Evolutionary conservation across 2,113 vertebrate species (phyloP).

Genomic region (Anas platyrhynchos): DNA sequence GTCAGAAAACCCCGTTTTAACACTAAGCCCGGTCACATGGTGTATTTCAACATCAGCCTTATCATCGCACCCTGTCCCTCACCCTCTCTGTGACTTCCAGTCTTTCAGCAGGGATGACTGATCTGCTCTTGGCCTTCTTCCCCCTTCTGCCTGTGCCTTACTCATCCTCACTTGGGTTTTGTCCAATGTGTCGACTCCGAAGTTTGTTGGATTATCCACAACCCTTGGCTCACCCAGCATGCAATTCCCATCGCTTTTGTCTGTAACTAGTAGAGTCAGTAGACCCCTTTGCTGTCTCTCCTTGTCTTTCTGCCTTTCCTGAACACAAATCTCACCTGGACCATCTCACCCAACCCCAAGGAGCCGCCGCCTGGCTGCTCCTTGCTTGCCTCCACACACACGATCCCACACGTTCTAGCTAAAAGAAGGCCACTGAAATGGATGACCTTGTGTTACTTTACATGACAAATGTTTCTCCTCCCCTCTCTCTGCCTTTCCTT

Average conservation of each 20-base stretch:
- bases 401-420: neutral
- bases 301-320: neutral
- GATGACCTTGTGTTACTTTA: neutral
- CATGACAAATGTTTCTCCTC: neutral
- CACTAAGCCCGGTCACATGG: neutral
- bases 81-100: neutral
- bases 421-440: neutral
- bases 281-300: neutral
- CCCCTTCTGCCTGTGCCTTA: neutral
- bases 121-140: neutral
- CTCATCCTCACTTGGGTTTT: neutral
- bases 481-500: neutral
- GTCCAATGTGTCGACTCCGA: neutral
- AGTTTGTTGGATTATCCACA: neutral
- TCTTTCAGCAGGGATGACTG: constrained; percentile 30
- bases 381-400: neutral
- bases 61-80: constrained; percentile 28
- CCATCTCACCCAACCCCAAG: neutral
- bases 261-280: neutral
- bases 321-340: neutral
- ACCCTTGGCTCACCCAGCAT: neutral
- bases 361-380: neutral
- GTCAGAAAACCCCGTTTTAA: neutral
- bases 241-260: neutral
- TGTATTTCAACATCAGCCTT: constrained; percentile 42